Conservation (phyloP, 2,113 vertebrate species). For the Laticauda colubrina region DNA sequence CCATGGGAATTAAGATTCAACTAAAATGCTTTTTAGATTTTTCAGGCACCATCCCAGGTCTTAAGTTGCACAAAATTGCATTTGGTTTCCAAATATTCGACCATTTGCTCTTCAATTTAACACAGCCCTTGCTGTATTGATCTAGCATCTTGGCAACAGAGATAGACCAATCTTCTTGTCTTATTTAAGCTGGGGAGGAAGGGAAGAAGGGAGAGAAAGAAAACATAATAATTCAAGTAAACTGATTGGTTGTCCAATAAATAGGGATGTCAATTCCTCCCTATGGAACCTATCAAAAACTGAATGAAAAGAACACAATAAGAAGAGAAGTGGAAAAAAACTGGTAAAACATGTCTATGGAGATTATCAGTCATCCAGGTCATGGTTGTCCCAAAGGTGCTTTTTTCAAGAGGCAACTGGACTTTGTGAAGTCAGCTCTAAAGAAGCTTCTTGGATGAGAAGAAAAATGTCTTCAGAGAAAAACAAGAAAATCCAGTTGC, state of each 20-base stretch:
- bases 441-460: too few relatives aligned
- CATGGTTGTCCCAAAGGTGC: too few relatives aligned
- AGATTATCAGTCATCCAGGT: too few relatives aligned
- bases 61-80: not conserved
- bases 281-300: not conserved
- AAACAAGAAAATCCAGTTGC: too few relatives aligned
- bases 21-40: constrained; percentile 19
- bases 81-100: not conserved
- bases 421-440: too few relatives aligned
- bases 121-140: not conserved
- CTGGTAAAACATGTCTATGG: too few relatives aligned
- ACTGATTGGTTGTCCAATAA: not conserved
- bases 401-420: too few relatives aligned
- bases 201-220: not conserved
- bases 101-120: not conserved
- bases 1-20: constrained; percentile 17
- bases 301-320: not conserved
- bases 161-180: not conserved
- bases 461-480: too few relatives aligned
- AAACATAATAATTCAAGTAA: not conserved
- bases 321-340: not conserved
- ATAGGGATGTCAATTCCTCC: not conserved
- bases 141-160: not conserved
- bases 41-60: not conserved
- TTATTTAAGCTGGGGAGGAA: not conserved